These are phyloP conservation scores for Poeciliopsis turneri DNA, from an alignment of 2,797 vertebrate species.

Conservation along the genomic window DNA sequence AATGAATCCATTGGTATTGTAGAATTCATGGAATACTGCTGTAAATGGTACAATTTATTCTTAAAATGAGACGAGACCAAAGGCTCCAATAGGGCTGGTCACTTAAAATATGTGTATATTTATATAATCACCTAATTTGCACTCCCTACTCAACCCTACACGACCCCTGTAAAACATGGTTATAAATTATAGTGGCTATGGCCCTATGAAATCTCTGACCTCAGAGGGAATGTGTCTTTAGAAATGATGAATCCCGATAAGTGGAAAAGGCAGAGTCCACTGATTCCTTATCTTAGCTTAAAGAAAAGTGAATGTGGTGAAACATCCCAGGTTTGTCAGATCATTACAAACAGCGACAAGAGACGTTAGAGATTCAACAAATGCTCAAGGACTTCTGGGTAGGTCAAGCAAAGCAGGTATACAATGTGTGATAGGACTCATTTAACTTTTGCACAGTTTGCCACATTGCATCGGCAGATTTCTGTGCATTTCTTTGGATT, in stretches of 20 bases:
- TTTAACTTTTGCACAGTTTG: not conserved
- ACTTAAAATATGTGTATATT: conserved; percentile 27
- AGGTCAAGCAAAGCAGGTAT: conserved; percentile 2
- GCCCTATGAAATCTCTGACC: conserved; percentile 24
- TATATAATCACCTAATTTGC: conserved; percentile 20
- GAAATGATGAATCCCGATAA: conserved; percentile 51
- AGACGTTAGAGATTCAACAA: conserved; percentile 36
- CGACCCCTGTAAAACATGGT: conserved; percentile 18
- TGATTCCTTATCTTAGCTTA: conserved; percentile 46
- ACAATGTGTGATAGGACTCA: not conserved
- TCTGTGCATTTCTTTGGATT: not conserved
- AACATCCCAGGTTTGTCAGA: conserved; percentile 42
- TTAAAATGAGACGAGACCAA: conserved; percentile 22
- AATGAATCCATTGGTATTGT: conserved; percentile 55
- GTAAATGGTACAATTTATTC: conserved; percentile 54
- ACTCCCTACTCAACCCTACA: conserved; percentile 4
- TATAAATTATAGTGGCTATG: conserved; percentile 47
- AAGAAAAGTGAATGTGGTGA: conserved; percentile 32
- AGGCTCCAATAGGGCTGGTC: conserved; percentile 28
- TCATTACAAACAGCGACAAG: conserved; percentile 12
- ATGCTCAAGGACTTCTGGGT: conserved; percentile 25
- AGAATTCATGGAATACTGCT: conserved; percentile 9
- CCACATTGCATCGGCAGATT: not conserved
- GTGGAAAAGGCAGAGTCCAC: conserved; percentile 40
- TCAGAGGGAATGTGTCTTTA: conserved; percentile 30